Evolutionary conservation across 2,113 vertebrate species (phyloP).

Genomic region (western clawed frog (Xenopus tropicalis)): DNA sequence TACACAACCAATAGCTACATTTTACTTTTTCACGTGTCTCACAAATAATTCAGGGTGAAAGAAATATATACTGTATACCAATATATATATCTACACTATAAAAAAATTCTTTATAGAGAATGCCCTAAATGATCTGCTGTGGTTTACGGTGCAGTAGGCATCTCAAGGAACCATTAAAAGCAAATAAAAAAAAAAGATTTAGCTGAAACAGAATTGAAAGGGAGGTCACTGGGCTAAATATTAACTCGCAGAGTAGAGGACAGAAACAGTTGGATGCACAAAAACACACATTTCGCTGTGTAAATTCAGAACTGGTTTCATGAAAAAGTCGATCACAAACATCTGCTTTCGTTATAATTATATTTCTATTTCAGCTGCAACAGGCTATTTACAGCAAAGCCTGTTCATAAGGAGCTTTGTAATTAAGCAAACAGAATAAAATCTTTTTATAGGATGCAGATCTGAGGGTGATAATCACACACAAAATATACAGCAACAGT

Average conservation of each 20-base stretch:
- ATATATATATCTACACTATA: too few species aligned
- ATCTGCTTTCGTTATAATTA: conserved; percentile 82
- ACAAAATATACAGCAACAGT: conserved; percentile 80
- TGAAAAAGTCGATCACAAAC: conserved; percentile 72
- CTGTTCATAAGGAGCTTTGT: conserved; percentile 80
- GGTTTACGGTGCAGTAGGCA: too few species aligned
- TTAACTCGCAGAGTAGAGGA: background rate
- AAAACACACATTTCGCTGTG: conserved; percentile 56
- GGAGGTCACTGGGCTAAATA: too few species aligned
- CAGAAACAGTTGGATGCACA: conserved; percentile 26
- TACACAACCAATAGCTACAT: too few species aligned
- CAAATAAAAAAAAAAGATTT: too few species aligned
- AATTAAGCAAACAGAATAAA: conserved; percentile 83
- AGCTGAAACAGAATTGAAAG: too few species aligned
- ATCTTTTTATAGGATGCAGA: conserved; percentile 82
- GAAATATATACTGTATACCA: too few species aligned
- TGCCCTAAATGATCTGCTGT: too few species aligned
- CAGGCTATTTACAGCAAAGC: conserved; percentile 80
- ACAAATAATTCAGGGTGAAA: too few species aligned
- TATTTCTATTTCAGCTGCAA: conserved; percentile 83
- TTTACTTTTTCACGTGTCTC: too few species aligned
- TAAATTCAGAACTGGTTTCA: conserved; percentile 68
- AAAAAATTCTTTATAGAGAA: too few species aligned
- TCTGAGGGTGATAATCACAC: conserved; percentile 79
- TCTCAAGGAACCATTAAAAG: too few species aligned